These are phyloP conservation scores for Atta colombica DNA, from an alignment of 1,140 invertebrate genomes.

Conservation along the genomic window DNA sequence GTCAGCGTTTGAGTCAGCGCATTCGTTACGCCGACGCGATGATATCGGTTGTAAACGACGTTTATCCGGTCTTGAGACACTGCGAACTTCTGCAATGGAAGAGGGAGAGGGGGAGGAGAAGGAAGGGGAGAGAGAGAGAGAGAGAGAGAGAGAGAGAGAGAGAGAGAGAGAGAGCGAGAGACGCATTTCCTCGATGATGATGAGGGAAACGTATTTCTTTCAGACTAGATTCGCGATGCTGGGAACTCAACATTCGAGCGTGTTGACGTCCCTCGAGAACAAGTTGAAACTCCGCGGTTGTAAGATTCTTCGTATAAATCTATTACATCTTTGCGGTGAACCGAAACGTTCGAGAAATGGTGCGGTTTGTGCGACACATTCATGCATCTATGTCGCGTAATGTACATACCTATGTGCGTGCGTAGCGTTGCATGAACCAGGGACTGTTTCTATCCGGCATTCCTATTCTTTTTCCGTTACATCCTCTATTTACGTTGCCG, in stretches of 20 bases:
- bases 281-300: constrained; percentile 11
- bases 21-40: neutral
- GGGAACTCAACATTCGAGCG: neutral
- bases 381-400: constrained; percentile 1
- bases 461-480: constrained; percentile 25
- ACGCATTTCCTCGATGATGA: neutral
- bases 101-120: neutral
- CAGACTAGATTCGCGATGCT: neutral
- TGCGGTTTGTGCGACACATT: constrained; percentile 4
- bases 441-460: neutral
- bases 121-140: too few species aligned
- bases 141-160: neutral
- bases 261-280: neutral
- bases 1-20: neutral
- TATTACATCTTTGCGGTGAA: constrained; percentile 43
- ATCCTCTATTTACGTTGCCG: constrained; percentile 3
- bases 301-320: constrained; percentile 37
- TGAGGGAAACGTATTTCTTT: neutral
- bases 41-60: neutral
- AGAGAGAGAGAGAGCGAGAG: neutral
- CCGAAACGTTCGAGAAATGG: neutral
- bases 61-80: neutral
- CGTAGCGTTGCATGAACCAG: constrained; percentile 4
- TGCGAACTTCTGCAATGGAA: neutral
- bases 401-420: neutral